Base-by-base conservation (phyloP, 2,888 invertebrate species). In the Zonitis immaculata region DNA sequence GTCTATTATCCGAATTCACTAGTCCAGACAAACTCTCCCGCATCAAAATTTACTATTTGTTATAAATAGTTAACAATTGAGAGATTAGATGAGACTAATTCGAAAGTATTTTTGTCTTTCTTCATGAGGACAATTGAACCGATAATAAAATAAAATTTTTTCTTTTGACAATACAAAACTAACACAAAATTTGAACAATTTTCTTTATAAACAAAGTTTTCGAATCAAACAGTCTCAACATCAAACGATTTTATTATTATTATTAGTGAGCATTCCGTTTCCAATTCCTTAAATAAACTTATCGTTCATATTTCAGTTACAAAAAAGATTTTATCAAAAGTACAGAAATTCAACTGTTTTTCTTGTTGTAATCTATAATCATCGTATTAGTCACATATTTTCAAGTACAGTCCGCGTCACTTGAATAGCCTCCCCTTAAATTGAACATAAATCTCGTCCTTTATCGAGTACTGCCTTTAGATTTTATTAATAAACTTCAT, bases 1-100 rank as follows among this genome's bases (percentile, higher is more conserved):
- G n/a, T n/a, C 58, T 53, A 59, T 59, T 30, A 12, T 7, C 60
- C 59, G 61, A 60, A 59, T 54, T 39, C 49, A 12, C 47, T 54
- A 61, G 59, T 60, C 60, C 59, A 61, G 62, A 60, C 62, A 58
- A 47, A 59, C 59, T 49, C 58, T 63, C 61, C n/a, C n/a, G n/a
- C n/a, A 63, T 64, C 63, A 65, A 59, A 62, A 62, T 57, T 39
- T 8, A 14, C 16, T 20, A 3, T 3, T 65, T 62, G 45, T 48
- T 55, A 57, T 59, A 59, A 60, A n/a, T n/a, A n/a, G n/a, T n/a
- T n/a, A n/a, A n/a, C n/a, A n/a, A n/a, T n/a, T n/a, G n/a, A n/a
- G n/a, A n/a, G n/a, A n/a, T n/a, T n/a, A n/a, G n/a, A n/a, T n/a
- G n/a, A n/a, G n/a, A n/a, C n/a, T n/a, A n/a, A n/a, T n/a, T n/a